These are phyloP conservation scores for Brachylomia viminalis DNA, from an alignment of 2,888 invertebrate genomes.

Conservation along the genomic window DNA sequence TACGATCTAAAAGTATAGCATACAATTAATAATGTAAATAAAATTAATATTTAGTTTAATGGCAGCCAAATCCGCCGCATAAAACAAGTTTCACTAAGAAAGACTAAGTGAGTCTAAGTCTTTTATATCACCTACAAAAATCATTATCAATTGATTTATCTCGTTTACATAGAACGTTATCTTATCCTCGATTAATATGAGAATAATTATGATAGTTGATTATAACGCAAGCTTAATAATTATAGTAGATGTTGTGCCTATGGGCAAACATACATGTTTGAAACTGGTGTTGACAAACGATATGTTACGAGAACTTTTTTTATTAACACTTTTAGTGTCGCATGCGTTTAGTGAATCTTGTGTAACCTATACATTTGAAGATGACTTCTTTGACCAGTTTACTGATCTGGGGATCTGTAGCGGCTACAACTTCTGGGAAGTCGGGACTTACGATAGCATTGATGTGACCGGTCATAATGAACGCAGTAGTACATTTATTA, in stretches of 20 bases:
- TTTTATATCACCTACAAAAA: constrained; percentile 46
- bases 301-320: constrained; percentile 61
- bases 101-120: constrained; percentile 23
- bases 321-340: constrained; percentile 57
- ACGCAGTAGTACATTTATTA: constrained; percentile 69
- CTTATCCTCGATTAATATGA: constrained; percentile 70
- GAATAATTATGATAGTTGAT: constrained; percentile 69
- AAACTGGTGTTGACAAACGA: constrained; percentile 49
- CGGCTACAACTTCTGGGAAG: constrained; percentile 64
- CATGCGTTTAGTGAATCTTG: constrained; percentile 71
- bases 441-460: constrained; percentile 65
- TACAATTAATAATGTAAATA: neutral
- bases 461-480: constrained; percentile 64
- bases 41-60: constrained; percentile 20
- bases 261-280: constrained; percentile 64
- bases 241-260: constrained; percentile 66
- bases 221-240: constrained; percentile 64
- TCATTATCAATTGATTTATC: constrained; percentile 65
- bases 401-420: constrained; percentile 64
- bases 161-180: constrained; percentile 68
- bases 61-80: constrained; percentile 37
- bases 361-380: constrained; percentile 74
- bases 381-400: constrained; percentile 71
- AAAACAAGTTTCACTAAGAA: constrained; percentile 9
- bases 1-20: neutral